Percentiles rank a stretch among this genome's conserved stretches.
Conservation (phyloP, 2,113 vertebrate species). For the Pogona vitticeps region DNA sequence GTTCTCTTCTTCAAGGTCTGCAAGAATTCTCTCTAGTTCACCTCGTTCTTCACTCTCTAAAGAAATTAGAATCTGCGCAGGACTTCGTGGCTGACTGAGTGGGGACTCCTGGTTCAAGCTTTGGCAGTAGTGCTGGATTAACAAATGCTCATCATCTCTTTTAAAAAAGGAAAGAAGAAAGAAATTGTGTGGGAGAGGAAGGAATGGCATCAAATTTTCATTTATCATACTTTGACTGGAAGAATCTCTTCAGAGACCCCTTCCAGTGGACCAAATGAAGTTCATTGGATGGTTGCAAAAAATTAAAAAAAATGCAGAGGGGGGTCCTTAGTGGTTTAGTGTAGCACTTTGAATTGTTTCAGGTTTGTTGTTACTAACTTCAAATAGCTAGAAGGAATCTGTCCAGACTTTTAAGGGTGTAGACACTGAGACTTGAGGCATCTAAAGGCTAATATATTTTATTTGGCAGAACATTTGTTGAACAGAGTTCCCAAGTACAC, state of each 20-base stretch:
- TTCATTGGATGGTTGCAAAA: no score
- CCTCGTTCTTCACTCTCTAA: slow-evolving; percentile 98
- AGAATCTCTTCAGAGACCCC: no score
- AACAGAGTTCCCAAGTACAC: background rate
- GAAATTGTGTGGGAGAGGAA: background rate
- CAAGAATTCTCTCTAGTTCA: slow-evolving; percentile 95
- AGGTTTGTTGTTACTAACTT: no score
- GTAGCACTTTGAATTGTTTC: no score
- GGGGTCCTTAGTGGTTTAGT: no score
- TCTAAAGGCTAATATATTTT: no score
- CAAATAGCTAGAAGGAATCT: no score
- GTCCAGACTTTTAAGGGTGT: no score
- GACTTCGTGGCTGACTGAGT: slow-evolving; percentile 88
- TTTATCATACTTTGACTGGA: background rate
- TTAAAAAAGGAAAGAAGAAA: slow-evolving; percentile 67
- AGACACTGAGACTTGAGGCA: no score
- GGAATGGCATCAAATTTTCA: slow-evolving; percentile 43
- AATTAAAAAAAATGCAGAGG: no score
- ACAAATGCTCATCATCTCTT: slow-evolving; percentile 99
- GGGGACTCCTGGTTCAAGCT: slow-evolving; percentile 99
- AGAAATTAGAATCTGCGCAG: slow-evolving; percentile 98
- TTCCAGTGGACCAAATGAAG: no score
- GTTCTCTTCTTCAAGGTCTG: slow-evolving; percentile 97
- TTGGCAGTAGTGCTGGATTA: slow-evolving; percentile 99
- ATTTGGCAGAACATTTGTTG: no score